Base-by-base conservation (phyloP, 2,888 invertebrate species). In the Cephalotes varians region DNA sequence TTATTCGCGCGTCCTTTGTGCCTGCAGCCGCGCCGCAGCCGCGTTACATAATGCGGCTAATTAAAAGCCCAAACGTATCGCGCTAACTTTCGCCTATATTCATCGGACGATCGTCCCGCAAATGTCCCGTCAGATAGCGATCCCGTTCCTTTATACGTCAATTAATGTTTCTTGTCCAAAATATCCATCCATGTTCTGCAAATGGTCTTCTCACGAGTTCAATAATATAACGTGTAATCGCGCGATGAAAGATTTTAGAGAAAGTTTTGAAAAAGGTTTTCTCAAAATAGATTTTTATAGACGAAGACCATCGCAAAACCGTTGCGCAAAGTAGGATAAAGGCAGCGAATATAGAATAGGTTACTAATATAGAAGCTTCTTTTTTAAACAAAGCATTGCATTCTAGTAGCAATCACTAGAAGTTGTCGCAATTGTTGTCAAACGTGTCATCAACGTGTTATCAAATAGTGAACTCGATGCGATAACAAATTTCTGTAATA, bases 41-140 rank as follows among this genome's bases (percentile, higher is more conserved):
- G 54, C 62, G 81, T 90, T 90, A 81, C 81, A 82, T 84, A 88
- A 90, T 51, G 9, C 72, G 37, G 86, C 74, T 90, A 90, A 90
- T 90, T 90, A 90, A 88, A 88, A 81, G 81, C 60, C 51, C 85
- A 90, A 90, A 88, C 87, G 77, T 65, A 84, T 62, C 82, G 85
- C 60, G 54, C 64, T 21, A 72, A 89, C 89, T 89, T 89, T 89
- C 90, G 84, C 86, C 73, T 87, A 82, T 84, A 88, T 88, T 85
- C 65, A 54, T 54, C 67, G 64, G 28, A 62, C 58, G 44, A 34
- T 58, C 56, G 67, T 88, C 76, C 15, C 49, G 49, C 71, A n/a
- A n/a, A n/a, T n/a, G 64, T 76, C 58, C 64, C 34, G 40, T 10
- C 79, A 83, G 86, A 62, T 82, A 54, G 49, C 67, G 67, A 85